phyloP scores from a whole-genome alignment of 2,113 vertebrate genomes.

The Hypanus sabinus region DNA sequence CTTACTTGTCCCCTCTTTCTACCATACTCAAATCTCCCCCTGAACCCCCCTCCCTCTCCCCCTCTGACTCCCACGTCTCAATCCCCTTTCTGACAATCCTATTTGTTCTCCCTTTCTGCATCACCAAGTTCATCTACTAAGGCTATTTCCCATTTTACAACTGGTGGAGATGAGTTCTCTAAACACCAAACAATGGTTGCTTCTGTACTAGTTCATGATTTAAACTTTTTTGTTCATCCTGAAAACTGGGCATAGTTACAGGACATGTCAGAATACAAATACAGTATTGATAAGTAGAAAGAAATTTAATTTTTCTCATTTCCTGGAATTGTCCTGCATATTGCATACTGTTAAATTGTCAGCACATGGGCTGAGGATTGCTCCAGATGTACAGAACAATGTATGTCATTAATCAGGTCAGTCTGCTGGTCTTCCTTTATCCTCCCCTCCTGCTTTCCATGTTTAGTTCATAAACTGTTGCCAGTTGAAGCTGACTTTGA shows the following conservation, averaged over 20 bases:
- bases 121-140: background rate
- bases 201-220: background rate
- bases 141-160: background rate
- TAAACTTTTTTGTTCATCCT: background rate
- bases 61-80: too few species aligned
- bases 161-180: background rate
- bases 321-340: background rate
- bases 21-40: too few species aligned
- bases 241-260: background rate
- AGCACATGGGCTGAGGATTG: background rate
- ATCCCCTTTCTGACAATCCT: too few species aligned
- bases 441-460: background rate
- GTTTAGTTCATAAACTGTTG: background rate
- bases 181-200: background rate
- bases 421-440: background rate
- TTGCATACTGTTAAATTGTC: background rate
- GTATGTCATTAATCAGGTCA: background rate
- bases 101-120: too few species aligned
- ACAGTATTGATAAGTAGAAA: background rate
- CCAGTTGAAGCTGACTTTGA: conserved; percentile 1
- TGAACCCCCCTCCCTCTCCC: background rate
- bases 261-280: background rate
- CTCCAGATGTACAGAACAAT: background rate
- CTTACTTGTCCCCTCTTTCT: too few species aligned
- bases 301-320: background rate